Percentiles rank a stretch among this genome's conserved stretches.
These are phyloP conservation scores for Chrysoperla carnea DNA, from an alignment of 1,140 invertebrate species.

Conservation along the genomic window DNA sequence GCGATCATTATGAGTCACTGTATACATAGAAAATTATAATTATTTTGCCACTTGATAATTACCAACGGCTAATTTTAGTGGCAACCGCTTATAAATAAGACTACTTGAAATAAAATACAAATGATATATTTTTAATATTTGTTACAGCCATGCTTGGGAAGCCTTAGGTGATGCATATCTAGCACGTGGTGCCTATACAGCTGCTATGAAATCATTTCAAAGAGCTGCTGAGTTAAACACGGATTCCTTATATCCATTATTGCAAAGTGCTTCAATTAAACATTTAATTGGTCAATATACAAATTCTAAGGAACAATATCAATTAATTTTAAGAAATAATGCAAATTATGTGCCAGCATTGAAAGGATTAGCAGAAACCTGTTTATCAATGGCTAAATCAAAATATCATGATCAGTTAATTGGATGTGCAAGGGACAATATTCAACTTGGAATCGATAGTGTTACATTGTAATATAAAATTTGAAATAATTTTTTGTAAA, in stretches of 20 bases:
- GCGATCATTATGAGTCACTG: too few species aligned
- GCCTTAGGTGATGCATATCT: conserved; percentile 77
- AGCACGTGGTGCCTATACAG: conserved; percentile 61
- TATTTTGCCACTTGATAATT: too few species aligned
- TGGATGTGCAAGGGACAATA: conserved; percentile 43
- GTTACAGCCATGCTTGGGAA: conserved; percentile 53
- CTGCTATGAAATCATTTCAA: conserved; percentile 71
- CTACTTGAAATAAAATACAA: neutral
- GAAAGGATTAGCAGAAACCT: conserved; percentile 59
- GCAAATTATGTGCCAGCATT: conserved; percentile 52
- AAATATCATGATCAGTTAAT: conserved; percentile 40
- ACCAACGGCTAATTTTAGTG: too few species aligned
- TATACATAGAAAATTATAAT: too few species aligned
- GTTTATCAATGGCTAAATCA: conserved; percentile 41
- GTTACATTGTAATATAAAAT: conserved; percentile 27
- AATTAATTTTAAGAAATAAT: conserved; percentile 40
- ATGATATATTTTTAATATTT: conserved; percentile 6
- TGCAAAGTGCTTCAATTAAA: conserved; percentile 68
- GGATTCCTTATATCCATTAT: conserved; percentile 51
- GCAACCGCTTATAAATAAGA: neutral
- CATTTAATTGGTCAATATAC: conserved; percentile 42
- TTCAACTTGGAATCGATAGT: conserved; percentile 44
- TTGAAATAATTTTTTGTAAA: neutral
- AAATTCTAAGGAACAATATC: conserved; percentile 53
- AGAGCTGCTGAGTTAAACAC: conserved; percentile 49